Percentiles rank a stretch among this genome's conserved stretches.
Evolutionary conservation across 1,140 invertebrate species (phyloP).

Genomic region (Triops cancriformis): DNA sequence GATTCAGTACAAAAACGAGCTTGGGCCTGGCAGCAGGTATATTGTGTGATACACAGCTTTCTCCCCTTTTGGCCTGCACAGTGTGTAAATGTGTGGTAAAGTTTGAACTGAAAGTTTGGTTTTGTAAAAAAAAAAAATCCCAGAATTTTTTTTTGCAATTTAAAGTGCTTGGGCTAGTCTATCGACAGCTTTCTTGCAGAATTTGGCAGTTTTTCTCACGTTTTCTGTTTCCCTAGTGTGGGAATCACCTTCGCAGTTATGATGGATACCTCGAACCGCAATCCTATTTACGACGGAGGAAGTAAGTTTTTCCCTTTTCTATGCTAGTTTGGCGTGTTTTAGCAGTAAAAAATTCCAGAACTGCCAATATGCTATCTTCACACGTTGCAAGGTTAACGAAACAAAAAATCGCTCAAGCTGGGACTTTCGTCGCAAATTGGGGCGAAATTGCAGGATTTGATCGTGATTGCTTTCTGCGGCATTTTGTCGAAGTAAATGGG

Average conservation of each 20-base stretch:
- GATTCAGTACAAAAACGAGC: slow-evolving; percentile 3
- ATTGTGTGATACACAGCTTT: too few relatives aligned
- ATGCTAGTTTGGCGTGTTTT: too few relatives aligned
- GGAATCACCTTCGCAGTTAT: not conserved
- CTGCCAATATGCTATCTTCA: too few relatives aligned
- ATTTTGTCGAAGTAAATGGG: too few relatives aligned
- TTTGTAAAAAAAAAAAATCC: not conserved
- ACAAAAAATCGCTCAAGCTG: too few relatives aligned
- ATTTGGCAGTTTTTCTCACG: not conserved
- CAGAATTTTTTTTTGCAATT: not conserved
- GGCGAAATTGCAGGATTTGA: too few relatives aligned
- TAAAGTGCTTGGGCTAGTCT: not conserved
- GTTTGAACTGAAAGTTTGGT: not conserved
- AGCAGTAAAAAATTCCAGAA: too few relatives aligned
- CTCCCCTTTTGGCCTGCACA: too few relatives aligned
- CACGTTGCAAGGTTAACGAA: too few relatives aligned
- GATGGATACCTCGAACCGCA: not conserved
- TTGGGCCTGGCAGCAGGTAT: not conserved
- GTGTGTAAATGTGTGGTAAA: too few relatives aligned
- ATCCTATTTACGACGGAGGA: not conserved
- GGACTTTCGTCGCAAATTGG: too few relatives aligned
- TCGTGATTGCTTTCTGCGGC: too few relatives aligned
- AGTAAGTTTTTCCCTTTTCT: not conserved
- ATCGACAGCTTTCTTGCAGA: not conserved
- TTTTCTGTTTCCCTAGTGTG: not conserved